Conservation (phyloP, 2,797 vertebrate genomes). For the Thalassophryne amazonica region DNA sequence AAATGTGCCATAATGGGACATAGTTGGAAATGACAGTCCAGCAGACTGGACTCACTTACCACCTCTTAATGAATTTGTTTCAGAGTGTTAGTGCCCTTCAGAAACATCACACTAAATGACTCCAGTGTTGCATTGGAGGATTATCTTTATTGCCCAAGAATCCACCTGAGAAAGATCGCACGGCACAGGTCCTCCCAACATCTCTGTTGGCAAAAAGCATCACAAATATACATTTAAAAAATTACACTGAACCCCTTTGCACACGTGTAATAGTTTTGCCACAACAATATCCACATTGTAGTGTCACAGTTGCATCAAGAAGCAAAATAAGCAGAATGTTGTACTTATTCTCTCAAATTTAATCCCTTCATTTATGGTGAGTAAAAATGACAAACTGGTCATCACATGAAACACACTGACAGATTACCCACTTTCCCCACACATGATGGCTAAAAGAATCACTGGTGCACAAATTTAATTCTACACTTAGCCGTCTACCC, state of each 20-base stretch:
- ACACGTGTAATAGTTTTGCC: constrained; percentile 85
- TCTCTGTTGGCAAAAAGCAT: constrained; percentile 85
- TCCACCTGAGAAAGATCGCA: constrained; percentile 97
- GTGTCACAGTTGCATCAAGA: constrained; percentile 78
- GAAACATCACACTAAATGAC: constrained; percentile 58
- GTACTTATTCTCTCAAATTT: constrained; percentile 13
- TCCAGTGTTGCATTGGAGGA: constrained; percentile 86
- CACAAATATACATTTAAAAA: constrained; percentile 88
- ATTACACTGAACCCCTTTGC: constrained; percentile 93
- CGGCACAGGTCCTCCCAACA: constrained; percentile 91
- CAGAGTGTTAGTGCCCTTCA: background rate
- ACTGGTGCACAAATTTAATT: constrained; percentile 65
- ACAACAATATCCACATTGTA: constrained; percentile 92
- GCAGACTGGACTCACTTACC: constrained; percentile 17
- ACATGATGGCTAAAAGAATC: constrained; percentile 64
- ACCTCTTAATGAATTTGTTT: constrained; percentile 36
- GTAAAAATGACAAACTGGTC: constrained; percentile 49
- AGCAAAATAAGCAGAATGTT: constrained; percentile 34
- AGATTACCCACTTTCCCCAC: constrained; percentile 49
- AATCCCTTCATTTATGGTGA: constrained; percentile 55
- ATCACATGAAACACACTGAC: constrained; percentile 64
- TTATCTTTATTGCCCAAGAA: constrained; percentile 98
- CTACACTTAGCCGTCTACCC: constrained; percentile 62
- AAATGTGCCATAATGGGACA: constrained; percentile 44
- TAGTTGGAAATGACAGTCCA: constrained; percentile 40